phyloP scores from a whole-genome alignment of 1,140 invertebrate species.

The Lasioglossum albipes region DNA sequence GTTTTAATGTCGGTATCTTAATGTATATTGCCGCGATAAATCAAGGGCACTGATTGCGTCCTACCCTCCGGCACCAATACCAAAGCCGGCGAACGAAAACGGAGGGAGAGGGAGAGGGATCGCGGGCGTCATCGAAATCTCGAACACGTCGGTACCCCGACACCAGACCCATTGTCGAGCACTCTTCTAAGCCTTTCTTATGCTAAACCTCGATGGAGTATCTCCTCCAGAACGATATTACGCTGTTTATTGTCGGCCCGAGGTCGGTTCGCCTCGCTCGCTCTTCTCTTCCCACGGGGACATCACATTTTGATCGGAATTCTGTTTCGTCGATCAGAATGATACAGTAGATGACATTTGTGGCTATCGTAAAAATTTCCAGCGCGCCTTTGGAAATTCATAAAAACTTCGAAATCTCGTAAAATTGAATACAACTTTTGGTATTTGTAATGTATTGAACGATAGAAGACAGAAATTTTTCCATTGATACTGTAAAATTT shows the following conservation, averaged over 20 bases:
- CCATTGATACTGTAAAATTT: no score
- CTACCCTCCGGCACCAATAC: constrained; percentile 68
- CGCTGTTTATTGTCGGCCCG: constrained; percentile 26
- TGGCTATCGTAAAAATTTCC: no score
- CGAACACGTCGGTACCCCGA: constrained; percentile 33
- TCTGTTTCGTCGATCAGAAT: not conserved
- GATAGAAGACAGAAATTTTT: no score
- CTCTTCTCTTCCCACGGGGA: not conserved
- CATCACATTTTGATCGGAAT: not conserved
- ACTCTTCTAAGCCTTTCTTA: constrained; percentile 69
- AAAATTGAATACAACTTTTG: no score
- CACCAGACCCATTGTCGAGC: constrained; percentile 64
- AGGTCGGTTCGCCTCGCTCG: not conserved
- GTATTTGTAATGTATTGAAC: no score
- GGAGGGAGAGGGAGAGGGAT: constrained; percentile 9
- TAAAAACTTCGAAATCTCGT: no score
- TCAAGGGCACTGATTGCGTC: constrained; percentile 79
- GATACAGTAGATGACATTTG: not conserved
- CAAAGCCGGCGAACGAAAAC: constrained; percentile 25
- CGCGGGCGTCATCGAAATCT: constrained; percentile 51
- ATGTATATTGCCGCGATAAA: constrained; percentile 80
- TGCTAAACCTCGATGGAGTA: constrained; percentile 61
- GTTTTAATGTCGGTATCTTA: constrained; percentile 80
- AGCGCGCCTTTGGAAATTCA: no score
- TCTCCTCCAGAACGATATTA: constrained; percentile 45